Evolutionary conservation across 2,888 invertebrate species (phyloP).

Genomic region (Ischnura elegans): DNA sequence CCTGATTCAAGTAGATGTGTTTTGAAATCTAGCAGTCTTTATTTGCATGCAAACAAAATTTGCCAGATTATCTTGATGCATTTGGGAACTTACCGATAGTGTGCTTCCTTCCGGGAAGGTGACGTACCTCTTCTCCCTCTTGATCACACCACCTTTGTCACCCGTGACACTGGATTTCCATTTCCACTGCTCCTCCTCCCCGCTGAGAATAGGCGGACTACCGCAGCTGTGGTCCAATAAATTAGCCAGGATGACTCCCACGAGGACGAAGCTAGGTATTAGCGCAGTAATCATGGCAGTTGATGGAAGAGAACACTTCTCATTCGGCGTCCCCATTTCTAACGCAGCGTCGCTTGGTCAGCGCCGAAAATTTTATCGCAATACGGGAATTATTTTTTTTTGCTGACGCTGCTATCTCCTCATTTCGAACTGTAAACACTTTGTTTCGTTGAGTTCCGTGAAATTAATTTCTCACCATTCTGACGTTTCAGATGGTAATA

Average conservation of each 20-base stretch:
- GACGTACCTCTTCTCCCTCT: conserved; percentile 80
- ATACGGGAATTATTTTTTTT: not conserved
- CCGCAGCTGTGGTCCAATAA: not conserved
- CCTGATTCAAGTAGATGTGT: no score
- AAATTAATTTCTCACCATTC: no score
- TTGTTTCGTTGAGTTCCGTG: no score
- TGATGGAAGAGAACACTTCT: not conserved
- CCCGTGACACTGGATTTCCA: conserved; percentile 4
- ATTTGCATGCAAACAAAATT: no score
- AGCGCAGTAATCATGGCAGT: not conserved
- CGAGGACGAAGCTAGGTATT: not conserved
- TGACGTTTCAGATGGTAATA: no score
- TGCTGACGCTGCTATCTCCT: no score
- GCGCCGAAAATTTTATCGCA: not conserved
- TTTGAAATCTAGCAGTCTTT: no score
- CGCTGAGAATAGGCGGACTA: not conserved
- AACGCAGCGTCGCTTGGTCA: not conserved
- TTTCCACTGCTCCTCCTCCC: not conserved
- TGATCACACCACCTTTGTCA: conserved; percentile 6
- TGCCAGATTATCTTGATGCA: no score
- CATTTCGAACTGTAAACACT: no score
- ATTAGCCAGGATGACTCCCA: conserved; percentile 13
- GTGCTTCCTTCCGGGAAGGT: conserved; percentile 83
- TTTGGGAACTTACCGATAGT: conserved; percentile 81
- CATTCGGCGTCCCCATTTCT: not conserved